Conservation (phyloP, 2,113 vertebrate genomes). For the Brachyhypopomus gauderio region DNA sequence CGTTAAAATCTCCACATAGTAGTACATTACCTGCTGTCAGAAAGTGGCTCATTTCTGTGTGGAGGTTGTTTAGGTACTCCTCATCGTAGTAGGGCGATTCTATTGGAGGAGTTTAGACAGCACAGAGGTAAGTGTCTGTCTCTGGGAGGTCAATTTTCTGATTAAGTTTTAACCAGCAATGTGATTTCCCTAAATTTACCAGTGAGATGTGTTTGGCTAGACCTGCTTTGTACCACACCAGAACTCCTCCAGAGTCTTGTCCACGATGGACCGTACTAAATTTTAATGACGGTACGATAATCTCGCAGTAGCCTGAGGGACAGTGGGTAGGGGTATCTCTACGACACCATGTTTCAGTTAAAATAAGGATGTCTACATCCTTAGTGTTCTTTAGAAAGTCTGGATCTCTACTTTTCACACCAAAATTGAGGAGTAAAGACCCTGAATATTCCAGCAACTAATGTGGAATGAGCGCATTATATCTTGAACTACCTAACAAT, state of each 20-base stretch:
- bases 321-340: neutral
- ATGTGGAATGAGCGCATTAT: conserved; percentile 7
- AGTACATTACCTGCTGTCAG: too few species aligned
- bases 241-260: neutral
- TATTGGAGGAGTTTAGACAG: neutral
- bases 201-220: neutral
- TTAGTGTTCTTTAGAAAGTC: neutral
- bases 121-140: neutral
- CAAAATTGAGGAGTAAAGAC: neutral
- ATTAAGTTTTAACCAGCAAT: neutral
- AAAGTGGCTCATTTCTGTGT: neutral
- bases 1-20: too few species aligned
- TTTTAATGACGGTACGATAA: neutral
- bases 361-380: neutral
- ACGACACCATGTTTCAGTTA: neutral
- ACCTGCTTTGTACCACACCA: neutral
- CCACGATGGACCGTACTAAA: neutral
- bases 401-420: neutral
- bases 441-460: too few species aligned
- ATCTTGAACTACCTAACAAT: too few species aligned
- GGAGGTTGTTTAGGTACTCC: neutral
- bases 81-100: neutral
- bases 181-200: neutral
- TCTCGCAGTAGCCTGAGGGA: neutral
- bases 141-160: neutral